Base-by-base conservation (phyloP, 2,888 invertebrate genomes). In the Caenorhabditis sp. region DNA sequence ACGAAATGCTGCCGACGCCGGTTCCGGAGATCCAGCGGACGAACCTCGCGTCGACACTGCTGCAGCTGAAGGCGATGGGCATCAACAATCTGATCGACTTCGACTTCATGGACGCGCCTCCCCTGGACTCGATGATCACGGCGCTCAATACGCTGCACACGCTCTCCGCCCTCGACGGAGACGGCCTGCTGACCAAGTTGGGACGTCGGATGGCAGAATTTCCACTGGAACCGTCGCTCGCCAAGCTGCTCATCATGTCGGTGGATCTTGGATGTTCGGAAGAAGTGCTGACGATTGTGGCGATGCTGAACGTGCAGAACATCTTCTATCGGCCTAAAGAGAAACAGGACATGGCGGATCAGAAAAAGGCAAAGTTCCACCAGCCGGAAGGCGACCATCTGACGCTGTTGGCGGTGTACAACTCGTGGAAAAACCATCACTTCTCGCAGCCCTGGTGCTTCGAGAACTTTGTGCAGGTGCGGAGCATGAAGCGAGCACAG, bases 41-140 rank as follows among this genome's bases (percentile, higher is more conserved):
- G 1, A 99, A 99, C 91, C 92, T 99, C 85, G 97, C 97, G 0
- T 94, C 95, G 13, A 98, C 97, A 0, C 94, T 96, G 37, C 90
- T 99, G 13, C 96, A 97, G 86, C 91, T 99, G 35, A 99, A 99
- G 90, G 97, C 98, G 0, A 98, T 99, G 98, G 99, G 99, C 26
- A 99, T 99, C 86, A 98, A 99, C 90, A 98, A 99, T 91, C 91
- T 99, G 61, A 91, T 99, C 22, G 95, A 96, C 89, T 99, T 99
- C 90, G 98, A 99, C 91, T 99, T 99, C 91, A 99, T 99, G 99
- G 99, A 99, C 90, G 95, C 98, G 0, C 99, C 99, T 24, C 97
- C 99, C 0, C 80, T 87, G 5, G 89, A 90, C 91, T 95, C 96
- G 0, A 92, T 99, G 82, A 95, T 99, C 74, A 96, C 96, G 93